Conservation (phyloP, 1,140 invertebrate species). For the Drosophila micromelanica region DNA sequence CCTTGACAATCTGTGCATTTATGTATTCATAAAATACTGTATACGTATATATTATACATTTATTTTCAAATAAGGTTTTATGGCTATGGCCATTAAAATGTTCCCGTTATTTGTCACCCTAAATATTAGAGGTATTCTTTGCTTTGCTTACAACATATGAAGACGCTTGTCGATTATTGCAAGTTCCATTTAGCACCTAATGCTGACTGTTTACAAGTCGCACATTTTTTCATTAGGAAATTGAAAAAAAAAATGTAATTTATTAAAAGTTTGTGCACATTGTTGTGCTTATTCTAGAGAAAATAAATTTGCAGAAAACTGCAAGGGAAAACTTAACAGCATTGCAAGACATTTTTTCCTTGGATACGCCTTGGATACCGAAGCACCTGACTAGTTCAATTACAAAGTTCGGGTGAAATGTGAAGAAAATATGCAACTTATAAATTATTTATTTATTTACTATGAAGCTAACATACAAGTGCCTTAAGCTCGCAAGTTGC, state of each 20-base stretch:
- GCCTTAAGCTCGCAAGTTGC: too few relatives aligned
- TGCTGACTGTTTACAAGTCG: not conserved
- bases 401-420: too few relatives aligned
- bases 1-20: slow-evolving; percentile 26
- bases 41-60: not conserved
- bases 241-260: not conserved
- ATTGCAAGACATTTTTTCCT: too few relatives aligned
- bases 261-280: not conserved
- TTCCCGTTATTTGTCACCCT: not conserved
- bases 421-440: too few relatives aligned
- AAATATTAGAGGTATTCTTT: not conserved
- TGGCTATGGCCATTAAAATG: not conserved
- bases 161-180: not conserved
- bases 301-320: not conserved
- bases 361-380: too few relatives aligned
- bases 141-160: too few relatives aligned
- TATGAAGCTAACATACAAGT: too few relatives aligned
- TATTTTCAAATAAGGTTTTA: not conserved
- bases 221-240: not conserved
- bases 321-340: too few relatives aligned
- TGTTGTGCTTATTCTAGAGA: not conserved
- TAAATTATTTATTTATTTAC: too few relatives aligned
- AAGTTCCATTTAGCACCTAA: slow-evolving; percentile 1
- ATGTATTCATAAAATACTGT: not conserved
- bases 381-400: too few relatives aligned